Conservation (phyloP, 2,113 vertebrate genomes). For the Macroglossus sobrinus region DNA sequence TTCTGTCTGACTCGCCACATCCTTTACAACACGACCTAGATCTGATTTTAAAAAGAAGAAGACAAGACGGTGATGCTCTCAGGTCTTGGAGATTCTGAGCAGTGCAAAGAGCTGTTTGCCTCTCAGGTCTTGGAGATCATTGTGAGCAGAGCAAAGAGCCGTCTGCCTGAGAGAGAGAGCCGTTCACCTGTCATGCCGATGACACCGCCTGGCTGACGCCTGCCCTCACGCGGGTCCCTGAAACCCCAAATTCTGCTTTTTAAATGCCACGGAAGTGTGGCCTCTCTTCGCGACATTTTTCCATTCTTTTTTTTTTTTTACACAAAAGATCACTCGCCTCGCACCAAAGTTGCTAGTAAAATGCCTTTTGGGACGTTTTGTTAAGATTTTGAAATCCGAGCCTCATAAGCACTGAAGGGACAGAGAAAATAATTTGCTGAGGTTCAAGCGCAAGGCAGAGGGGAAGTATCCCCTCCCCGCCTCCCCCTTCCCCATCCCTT, state of each 20-base stretch:
- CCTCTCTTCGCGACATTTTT: not conserved
- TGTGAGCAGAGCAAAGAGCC: not conserved
- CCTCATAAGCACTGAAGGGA: not conserved
- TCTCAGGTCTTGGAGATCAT: not conserved
- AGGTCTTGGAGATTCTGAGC: not conserved
- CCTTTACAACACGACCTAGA: not conserved
- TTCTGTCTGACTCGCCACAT: not conserved
- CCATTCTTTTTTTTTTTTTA: not conserved
- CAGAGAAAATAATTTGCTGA: not conserved
- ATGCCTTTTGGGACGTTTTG: not conserved
- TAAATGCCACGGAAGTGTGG: not conserved
- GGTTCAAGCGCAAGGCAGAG: not conserved
- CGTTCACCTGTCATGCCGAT: rapidly evolving
- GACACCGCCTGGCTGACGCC: no score
- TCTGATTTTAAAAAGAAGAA: not conserved
- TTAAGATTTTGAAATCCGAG: not conserved
- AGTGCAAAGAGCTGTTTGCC: not conserved
- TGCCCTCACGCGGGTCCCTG: not conserved
- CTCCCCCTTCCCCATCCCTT: no score
- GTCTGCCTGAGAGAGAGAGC: rapidly evolving
- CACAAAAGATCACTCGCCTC: not conserved
- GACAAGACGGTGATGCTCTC: not conserved
- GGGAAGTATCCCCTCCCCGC: not conserved
- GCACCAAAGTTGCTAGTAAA: not conserved
- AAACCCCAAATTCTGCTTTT: not conserved